phyloP scores from a whole-genome alignment of 2,797 vertebrate genomes.

The Onychomys torridus region DNA sequence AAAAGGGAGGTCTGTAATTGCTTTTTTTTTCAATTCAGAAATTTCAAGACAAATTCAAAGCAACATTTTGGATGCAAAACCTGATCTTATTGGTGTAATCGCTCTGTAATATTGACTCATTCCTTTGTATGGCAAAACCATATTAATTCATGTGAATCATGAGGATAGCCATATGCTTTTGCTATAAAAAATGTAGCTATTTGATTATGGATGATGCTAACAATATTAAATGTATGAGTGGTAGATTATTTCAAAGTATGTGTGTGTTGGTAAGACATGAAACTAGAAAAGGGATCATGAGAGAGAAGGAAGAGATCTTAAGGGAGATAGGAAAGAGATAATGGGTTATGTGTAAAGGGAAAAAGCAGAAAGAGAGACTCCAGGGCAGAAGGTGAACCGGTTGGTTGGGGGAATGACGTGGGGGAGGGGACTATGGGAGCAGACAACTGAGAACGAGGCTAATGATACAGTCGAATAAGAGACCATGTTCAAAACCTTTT shows the following conservation, averaged over 20 bases:
- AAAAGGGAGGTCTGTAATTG: neutral
- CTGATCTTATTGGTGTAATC: neutral
- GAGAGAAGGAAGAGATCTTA: neutral
- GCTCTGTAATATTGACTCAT: neutral
- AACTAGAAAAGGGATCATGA: neutral
- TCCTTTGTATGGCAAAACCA: neutral
- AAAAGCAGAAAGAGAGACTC: too few species aligned
- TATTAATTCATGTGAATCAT: neutral
- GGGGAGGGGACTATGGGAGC: neutral
- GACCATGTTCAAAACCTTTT: too few species aligned
- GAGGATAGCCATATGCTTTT: neutral
- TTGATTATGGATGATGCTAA: neutral
- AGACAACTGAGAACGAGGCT: neutral
- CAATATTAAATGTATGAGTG: neutral
- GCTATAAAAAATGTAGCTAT: neutral
- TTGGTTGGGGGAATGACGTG: neutral
- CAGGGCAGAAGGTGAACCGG: neutral
- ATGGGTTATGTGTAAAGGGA: neutral
- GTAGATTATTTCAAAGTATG: neutral
- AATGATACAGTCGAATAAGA: neutral
- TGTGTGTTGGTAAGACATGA: neutral
- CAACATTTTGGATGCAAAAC: neutral
- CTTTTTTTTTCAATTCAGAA: neutral
- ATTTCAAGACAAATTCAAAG: neutral
- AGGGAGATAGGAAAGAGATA: neutral